Conservation (phyloP, 2,888 invertebrate genomes). For the Thera britannica region DNA sequence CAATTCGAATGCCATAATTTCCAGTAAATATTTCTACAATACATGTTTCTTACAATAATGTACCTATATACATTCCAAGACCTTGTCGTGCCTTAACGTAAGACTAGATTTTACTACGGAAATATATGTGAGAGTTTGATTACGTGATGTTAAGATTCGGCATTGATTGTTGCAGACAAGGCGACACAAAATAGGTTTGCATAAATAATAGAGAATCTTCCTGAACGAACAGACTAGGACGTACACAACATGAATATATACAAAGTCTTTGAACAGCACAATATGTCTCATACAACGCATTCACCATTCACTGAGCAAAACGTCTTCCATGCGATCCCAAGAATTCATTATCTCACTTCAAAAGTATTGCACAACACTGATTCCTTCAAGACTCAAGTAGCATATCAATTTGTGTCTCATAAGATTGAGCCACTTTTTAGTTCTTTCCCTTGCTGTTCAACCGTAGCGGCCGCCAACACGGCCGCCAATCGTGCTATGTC, state of each 20-base stretch:
- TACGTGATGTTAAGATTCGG: constrained; percentile 57
- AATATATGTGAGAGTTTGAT: constrained; percentile 62
- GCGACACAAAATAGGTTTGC: constrained; percentile 61
- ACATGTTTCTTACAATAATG: constrained; percentile 68
- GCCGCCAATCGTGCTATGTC: constrained; percentile 75
- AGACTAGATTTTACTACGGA: constrained; percentile 83
- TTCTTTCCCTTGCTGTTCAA: constrained; percentile 52
- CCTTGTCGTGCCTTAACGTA: constrained; percentile 78
- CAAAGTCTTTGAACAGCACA: constrained; percentile 58
- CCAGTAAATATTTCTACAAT: constrained; percentile 72
- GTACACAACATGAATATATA: constrained; percentile 54
- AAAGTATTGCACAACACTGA: constrained; percentile 36
- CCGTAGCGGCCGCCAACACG: constrained; percentile 73
- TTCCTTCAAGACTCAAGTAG: constrained; percentile 1
- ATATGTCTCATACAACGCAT: constrained; percentile 42
- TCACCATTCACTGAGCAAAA: constrained; percentile 49
- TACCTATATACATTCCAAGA: constrained; percentile 75
- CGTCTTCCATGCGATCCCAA: constrained; percentile 39
- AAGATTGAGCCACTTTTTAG: constrained; percentile 23
- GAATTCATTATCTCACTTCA: constrained; percentile 17
- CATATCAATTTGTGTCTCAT: background rate
- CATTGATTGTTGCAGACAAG: constrained; percentile 54
- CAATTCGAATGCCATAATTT: constrained; percentile 48
- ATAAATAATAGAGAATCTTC: constrained; percentile 50
- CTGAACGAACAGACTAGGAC: constrained; percentile 49